Evolutionary conservation across 2,888 invertebrate species (phyloP).

Genomic region (Agapetus fuscipes): DNA sequence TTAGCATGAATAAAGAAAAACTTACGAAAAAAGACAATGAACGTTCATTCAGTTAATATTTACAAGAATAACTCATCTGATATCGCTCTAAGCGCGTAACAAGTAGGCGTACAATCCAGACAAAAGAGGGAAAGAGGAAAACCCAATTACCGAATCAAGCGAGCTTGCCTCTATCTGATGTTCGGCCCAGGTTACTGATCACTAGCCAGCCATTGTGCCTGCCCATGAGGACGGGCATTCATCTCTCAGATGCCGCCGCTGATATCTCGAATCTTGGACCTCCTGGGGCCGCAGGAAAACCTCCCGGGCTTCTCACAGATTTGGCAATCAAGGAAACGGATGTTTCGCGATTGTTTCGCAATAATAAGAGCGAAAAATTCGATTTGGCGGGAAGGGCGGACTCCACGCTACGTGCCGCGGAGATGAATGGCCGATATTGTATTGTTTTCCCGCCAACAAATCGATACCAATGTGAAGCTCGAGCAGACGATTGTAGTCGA

Average conservation of each 20-base stretch:
- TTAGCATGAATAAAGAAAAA: no score
- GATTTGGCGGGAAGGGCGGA: constrained; percentile 12
- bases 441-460: constrained; percentile 12
- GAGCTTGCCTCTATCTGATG: constrained; percentile 11
- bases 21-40: no score
- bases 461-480: no score
- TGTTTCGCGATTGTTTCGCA: constrained; percentile 15
- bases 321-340: constrained; percentile 18
- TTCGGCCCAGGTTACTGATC: constrained; percentile 12
- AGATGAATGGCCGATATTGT: constrained; percentile 19
- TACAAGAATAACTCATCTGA: no score
- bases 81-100: constrained; percentile 1
- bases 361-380: constrained; percentile 20
- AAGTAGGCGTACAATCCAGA: constrained; percentile 1
- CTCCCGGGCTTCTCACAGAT: constrained; percentile 13
- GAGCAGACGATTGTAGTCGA: no score
- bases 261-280: constrained; percentile 4
- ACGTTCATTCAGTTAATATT: no score
- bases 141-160: constrained; percentile 14
- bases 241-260: constrained; percentile 5
- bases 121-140: constrained; percentile 7
- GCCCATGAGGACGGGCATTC: neutral
- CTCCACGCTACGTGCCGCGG: constrained; percentile 13
- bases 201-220: neutral
- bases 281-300: constrained; percentile 12